phyloP scores from a whole-genome alignment of 2,888 invertebrate species.

The Rambutsinella grinnellia region DNA sequence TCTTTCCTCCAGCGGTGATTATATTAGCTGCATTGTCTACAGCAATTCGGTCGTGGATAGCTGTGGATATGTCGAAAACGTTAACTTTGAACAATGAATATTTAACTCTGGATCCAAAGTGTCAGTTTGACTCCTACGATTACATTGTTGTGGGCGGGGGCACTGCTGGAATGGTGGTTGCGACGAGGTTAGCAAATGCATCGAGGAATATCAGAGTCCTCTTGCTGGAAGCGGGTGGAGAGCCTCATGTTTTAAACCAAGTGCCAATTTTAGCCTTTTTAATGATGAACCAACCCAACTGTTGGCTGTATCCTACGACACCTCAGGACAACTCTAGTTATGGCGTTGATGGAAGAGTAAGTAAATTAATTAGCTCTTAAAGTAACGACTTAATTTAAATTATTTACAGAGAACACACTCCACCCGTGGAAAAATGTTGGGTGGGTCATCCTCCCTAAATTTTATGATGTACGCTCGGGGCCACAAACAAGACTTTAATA shows the following conservation, averaged over 20 bases:
- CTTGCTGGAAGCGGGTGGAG: conserved; percentile 32
- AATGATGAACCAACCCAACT: conserved; percentile 24
- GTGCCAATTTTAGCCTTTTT: neutral
- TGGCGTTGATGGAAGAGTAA: conserved; percentile 5
- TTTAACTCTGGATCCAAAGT: neutral
- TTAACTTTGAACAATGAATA: conserved; percentile 1
- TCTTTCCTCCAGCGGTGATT: too few species aligned
- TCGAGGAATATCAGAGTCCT: conserved; percentile 2
- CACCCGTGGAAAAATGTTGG: conserved; percentile 68
- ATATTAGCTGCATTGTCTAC: neutral
- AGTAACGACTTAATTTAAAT: neutral
- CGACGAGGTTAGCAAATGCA: conserved; percentile 31
- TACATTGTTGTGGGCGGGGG: conserved; percentile 38
- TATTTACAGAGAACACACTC: neutral
- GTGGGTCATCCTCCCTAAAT: conserved; percentile 74
- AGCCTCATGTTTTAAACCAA: conserved; percentile 3
- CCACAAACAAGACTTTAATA: neutral
- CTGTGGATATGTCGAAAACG: neutral
- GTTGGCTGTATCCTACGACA: conserved; percentile 10
- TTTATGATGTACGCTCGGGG: neutral
- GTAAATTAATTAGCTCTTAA: neutral
- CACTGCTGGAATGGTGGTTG: conserved; percentile 28
- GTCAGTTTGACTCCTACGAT: conserved; percentile 3
- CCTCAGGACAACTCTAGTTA: conserved; percentile 6
- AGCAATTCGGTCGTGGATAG: conserved; percentile 6